Percentiles rank a stretch among this genome's conserved stretches.
These are phyloP conservation scores for Microcebus griseorufus DNA, from an alignment of 2,113 vertebrate genomes.

Conservation along the genomic window DNA sequence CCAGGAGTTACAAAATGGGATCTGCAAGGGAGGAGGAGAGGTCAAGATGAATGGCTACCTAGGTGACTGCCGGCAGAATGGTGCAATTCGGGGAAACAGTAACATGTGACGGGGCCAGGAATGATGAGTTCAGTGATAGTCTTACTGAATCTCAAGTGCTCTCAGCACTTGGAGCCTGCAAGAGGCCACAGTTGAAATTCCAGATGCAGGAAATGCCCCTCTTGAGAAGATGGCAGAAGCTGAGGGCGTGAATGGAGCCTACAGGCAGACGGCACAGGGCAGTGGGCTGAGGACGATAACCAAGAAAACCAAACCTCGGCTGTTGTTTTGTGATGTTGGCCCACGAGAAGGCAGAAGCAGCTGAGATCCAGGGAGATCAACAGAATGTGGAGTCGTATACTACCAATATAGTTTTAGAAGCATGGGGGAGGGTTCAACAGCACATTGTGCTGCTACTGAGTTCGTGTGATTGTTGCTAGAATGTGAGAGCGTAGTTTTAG, in stretches of 20 bases:
- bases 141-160: neutral
- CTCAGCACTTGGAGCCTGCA: neutral
- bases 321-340: neutral
- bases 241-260: neutral
- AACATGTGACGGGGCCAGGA: neutral
- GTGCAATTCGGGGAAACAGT: neutral
- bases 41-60: too few species aligned
- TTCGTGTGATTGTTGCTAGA: accelerated
- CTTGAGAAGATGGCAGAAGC: neutral
- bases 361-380: neutral
- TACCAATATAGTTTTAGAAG: neutral
- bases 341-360: neutral
- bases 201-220: neutral
- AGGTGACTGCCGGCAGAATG: neutral
- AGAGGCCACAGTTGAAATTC: neutral
- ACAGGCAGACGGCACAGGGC: neutral
- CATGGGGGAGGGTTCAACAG: neutral
- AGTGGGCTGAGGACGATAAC: neutral
- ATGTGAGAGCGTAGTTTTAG: neutral
- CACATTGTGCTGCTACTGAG: accelerated
- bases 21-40: neutral
- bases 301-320: neutral
- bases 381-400: accelerated
- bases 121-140: neutral
- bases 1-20: neutral